These are phyloP conservation scores for Hassar affinis DNA, from an alignment of 2,113 vertebrate species.

Conservation along the genomic window DNA sequence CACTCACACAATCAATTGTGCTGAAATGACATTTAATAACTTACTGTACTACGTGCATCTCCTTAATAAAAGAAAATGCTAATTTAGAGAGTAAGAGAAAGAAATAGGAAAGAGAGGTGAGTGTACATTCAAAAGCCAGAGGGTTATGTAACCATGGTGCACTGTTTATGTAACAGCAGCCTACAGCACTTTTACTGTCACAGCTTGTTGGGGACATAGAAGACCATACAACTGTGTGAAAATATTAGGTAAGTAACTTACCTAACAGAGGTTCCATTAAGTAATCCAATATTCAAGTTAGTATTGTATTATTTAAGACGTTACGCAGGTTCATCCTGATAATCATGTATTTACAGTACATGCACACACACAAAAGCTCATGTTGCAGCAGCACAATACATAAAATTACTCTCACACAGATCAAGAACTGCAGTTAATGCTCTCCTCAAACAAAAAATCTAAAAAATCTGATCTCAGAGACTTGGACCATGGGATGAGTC, in stretches of 20 bases:
- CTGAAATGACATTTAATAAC: neutral
- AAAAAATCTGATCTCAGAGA: neutral
- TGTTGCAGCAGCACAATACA: neutral
- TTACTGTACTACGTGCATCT: neutral
- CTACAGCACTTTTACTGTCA: conserved; percentile 30
- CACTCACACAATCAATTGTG: no score
- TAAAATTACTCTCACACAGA: neutral
- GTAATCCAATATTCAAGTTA: neutral
- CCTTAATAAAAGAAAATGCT: neutral
- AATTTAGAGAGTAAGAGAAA: neutral
- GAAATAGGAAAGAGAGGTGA: neutral
- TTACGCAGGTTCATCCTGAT: neutral
- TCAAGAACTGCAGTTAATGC: neutral
- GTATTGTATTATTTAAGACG: neutral
- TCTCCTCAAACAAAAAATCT: neutral
- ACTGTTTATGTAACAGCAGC: conserved; percentile 40
- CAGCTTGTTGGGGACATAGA: conserved; percentile 13
- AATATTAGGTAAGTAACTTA: neutral
- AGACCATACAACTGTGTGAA: neutral
- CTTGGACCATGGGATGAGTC: neutral
- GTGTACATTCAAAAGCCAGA: conserved; percentile 26
- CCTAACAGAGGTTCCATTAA: neutral
- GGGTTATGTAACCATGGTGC: conserved; percentile 41
- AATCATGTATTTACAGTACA: neutral
- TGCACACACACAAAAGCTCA: neutral